Evolutionary conservation across 2,113 vertebrate species (phyloP), one percentile per base, ranked within the genome.

Genomic region (Daubentonia madagascariensis): DNA sequence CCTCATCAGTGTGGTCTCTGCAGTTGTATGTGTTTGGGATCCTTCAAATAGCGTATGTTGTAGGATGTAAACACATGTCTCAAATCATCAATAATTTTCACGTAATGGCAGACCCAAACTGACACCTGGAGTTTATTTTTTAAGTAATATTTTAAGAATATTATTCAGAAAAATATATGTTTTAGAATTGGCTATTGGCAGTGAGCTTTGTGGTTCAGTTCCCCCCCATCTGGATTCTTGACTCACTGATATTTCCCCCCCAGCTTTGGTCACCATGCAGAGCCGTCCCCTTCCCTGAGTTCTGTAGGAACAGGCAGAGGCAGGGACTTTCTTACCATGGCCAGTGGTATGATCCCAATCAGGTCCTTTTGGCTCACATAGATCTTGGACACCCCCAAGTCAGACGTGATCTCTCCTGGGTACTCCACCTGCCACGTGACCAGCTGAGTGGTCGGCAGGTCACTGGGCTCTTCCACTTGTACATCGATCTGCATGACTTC

Each of bases 401-500:
- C 99, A 0, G 98, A 98, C 0, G 98, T 98, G 43, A 98, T 89
- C 5, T 97, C 98, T 1, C 99, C 99, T 0, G 99, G 99, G 35
- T 99, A 99, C 48, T 99, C 99, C 23, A 99, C 99, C 97, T 99
- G 99, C 99, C 99, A 99, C 0, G 99, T 99, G 98, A 99, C 99
- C 43, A 99, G 98, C 98, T 99, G 99, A 28, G 99, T 99, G 98
- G 98, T 99, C 0, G 99, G 98, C 0, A 98, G 98, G 50, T 99
- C 99, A 32, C 98, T 94, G 35, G 99, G 98, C 40, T 99, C 99
- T 65, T 99, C 99, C 0, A 99, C 98, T 85, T 99, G 99, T 68
- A 99, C 99, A 85, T 99, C 99, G 90, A 99, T 99, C 98, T 99
- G 99, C 98, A 99, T 98, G 97, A 99, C 98, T 97, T 99, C 99